phyloP scores from a whole-genome alignment of 2,797 vertebrate species.

The Arrhamphus sclerolepis region DNA sequence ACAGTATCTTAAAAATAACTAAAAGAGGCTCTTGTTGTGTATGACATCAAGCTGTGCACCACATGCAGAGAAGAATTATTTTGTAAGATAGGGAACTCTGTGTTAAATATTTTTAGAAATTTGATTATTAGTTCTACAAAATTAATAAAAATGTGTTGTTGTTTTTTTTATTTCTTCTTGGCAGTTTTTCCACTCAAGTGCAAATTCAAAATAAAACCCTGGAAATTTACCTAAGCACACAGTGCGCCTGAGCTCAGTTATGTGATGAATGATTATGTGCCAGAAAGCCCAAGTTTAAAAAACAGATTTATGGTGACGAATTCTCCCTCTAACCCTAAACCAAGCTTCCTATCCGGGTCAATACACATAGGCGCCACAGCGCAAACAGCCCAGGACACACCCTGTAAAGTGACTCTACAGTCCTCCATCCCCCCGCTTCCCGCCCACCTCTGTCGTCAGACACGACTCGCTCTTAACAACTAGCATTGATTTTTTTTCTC shows the following conservation, averaged over 20 bases:
- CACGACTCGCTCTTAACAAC: slow-evolving; percentile 81
- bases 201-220: too few species aligned
- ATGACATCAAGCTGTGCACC: too few species aligned
- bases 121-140: too few species aligned
- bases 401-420: slow-evolving; percentile 87
- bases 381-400: slow-evolving; percentile 64
- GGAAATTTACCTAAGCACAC: too few species aligned
- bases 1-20: too few species aligned
- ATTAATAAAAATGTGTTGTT: too few species aligned
- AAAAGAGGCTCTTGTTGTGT: too few species aligned
- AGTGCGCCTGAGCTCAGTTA: background rate
- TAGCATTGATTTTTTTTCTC: slow-evolving; percentile 90
- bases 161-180: too few species aligned
- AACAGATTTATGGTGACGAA: slow-evolving; percentile 32
- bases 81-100: too few species aligned
- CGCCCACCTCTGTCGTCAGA: slow-evolving; percentile 30
- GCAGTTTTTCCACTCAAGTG: too few species aligned
- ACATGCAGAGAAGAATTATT: too few species aligned
- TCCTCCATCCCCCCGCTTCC: slow-evolving; percentile 29
- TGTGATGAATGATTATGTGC: background rate
- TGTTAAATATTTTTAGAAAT: too few species aligned
- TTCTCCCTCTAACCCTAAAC: slow-evolving; percentile 23
- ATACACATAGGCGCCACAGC: slow-evolving; percentile 81
- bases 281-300: slow-evolving; percentile 22
- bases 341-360: slow-evolving; percentile 74